phyloP scores from a whole-genome alignment of 2,888 invertebrate species.

The Rhamphomyia laevipes region DNA sequence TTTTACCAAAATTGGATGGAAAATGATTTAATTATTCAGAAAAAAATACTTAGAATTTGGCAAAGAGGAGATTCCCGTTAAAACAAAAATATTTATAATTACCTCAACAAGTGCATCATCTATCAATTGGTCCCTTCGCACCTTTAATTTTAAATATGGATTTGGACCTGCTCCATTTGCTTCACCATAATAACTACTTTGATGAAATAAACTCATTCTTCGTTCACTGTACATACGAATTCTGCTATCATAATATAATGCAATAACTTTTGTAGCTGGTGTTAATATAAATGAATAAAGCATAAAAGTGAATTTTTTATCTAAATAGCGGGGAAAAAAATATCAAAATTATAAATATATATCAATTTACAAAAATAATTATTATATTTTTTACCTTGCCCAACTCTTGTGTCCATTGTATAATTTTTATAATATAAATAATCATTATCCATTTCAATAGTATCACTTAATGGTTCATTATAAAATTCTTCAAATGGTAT shows the following conservation, averaged over 20 bases:
- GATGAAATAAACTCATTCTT: conserved; percentile 61
- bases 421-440: conserved; percentile 77
- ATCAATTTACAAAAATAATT: conserved; percentile 1
- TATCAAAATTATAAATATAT: background rate
- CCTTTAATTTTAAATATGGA: conserved; percentile 74
- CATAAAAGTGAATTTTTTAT: conserved; percentile 76
- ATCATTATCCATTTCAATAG: conserved; percentile 88
- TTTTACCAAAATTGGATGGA: no score
- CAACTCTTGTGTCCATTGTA: conserved; percentile 24
- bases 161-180: conserved; percentile 70
- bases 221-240: conserved; percentile 91
- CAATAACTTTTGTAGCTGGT: conserved; percentile 82
- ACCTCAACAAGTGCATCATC: conserved; percentile 82
- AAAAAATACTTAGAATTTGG: no score
- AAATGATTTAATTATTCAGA: no score
- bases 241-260: conserved; percentile 86
- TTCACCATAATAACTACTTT: conserved; percentile 69
- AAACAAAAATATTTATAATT: conserved; percentile 9
- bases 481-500: conserved; percentile 85
- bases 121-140: conserved; percentile 74
- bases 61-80: no score
- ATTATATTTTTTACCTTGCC: conserved; percentile 17
- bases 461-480: conserved; percentile 86
- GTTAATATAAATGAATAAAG: conserved; percentile 82
- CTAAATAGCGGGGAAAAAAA: conserved; percentile 28